A percentile compares a stretch with the other conserved stretches of the same genome.
These are phyloP conservation scores for Neoascia interrupta DNA, from an alignment of 2,888 invertebrate species.

Conservation along the genomic window DNA sequence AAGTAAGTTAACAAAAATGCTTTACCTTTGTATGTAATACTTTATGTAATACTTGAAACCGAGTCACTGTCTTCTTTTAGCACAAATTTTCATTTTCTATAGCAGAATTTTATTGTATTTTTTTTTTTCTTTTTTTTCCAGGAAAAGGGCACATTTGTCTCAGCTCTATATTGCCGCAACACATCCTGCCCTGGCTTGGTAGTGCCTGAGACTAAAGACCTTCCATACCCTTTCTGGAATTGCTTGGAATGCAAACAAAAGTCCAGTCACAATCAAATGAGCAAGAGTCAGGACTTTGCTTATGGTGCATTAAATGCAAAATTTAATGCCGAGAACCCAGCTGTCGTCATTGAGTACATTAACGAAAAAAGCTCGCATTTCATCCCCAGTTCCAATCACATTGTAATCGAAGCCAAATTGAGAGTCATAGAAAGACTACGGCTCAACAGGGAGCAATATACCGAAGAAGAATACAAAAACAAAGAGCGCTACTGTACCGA, in stretches of 20 bases:
- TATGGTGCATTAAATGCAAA: conserved; percentile 78
- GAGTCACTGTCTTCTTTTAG: not conserved
- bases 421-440: conserved; percentile 74
- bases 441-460: conserved; percentile 72
- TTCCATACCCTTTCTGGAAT: conserved; percentile 83
- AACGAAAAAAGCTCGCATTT: conserved; percentile 76
- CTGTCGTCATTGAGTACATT: conserved; percentile 75
- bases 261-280: conserved; percentile 76
- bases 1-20: too few relatives aligned
- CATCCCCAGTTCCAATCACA: conserved; percentile 77
- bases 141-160: conserved; percentile 78
- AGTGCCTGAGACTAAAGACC: conserved; percentile 82
- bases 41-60: not conserved
- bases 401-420: conserved; percentile 77
- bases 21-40: too few relatives aligned
- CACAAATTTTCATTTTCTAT: too few relatives aligned
- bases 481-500: conserved; percentile 76
- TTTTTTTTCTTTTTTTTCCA: conserved; percentile 63
- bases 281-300: conserved; percentile 77
- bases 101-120: not conserved
- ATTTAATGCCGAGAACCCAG: conserved; percentile 74
- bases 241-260: conserved; percentile 83
- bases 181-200: conserved; percentile 76
- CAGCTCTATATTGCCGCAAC: conserved; percentile 80
- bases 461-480: conserved; percentile 73